Percentiles rank a stretch among this genome's conserved stretches.
phyloP scores from a whole-genome alignment of 2,888 invertebrate species.

The Phengaris arion region DNA sequence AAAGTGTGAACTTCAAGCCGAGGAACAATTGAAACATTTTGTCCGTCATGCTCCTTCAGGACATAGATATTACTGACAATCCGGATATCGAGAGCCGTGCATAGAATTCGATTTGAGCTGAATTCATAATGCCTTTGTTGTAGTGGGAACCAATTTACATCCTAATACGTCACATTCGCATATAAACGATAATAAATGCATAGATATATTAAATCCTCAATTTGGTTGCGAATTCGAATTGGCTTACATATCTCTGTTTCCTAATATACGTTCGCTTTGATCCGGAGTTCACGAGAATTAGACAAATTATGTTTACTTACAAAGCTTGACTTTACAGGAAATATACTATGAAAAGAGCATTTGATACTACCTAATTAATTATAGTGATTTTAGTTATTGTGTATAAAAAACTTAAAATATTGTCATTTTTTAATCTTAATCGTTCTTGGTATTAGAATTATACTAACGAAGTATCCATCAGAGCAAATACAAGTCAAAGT shows the following conservation, averaged over 20 bases:
- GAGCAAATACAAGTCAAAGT: no score
- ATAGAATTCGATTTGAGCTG: constrained; percentile 26
- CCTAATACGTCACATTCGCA: constrained; percentile 28
- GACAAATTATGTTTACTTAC: not conserved
- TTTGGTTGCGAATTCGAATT: not conserved
- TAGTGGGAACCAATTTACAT: constrained; percentile 28
- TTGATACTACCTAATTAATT: not conserved
- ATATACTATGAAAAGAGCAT: not conserved
- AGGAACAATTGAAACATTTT: constrained; percentile 11
- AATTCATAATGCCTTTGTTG: constrained; percentile 27
- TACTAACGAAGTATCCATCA: no score
- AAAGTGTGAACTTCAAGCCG: not conserved
- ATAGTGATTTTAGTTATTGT: no score
- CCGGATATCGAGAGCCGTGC: constrained; percentile 25
- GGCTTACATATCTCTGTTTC: constrained; percentile 5
- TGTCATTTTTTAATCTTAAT: no score
- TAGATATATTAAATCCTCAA: constrained; percentile 19
- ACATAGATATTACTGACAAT: constrained; percentile 3
- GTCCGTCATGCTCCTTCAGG: constrained; percentile 4
- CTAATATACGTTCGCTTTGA: not conserved
- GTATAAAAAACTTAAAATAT: no score
- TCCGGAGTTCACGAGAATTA: not conserved
- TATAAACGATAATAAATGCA: constrained; percentile 23
- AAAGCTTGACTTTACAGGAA: not conserved
- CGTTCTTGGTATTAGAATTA: no score